These are phyloP conservation scores for Callocephalon fimbriatum DNA, from an alignment of 2,113 vertebrate species.

Conservation along the genomic window DNA sequence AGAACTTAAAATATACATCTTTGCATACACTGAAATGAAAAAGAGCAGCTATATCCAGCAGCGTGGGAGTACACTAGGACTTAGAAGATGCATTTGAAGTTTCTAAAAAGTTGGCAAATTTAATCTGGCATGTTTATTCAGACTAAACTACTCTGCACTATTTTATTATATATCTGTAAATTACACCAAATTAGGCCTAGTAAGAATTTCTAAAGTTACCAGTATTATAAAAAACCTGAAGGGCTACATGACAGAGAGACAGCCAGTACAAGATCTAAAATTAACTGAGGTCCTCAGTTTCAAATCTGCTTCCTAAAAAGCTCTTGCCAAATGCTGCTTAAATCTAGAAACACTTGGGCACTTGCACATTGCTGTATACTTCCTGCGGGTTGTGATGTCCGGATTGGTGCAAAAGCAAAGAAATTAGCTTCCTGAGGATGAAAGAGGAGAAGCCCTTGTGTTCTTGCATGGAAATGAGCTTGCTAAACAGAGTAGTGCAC, in stretches of 20 bases:
- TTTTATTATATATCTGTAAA: not conserved
- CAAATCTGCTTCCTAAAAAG: not conserved
- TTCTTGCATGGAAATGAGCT: fast-evolving
- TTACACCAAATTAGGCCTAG: not conserved
- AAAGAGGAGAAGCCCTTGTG: not conserved
- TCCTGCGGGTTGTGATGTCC: not conserved
- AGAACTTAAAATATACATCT: not conserved
- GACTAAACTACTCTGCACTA: not conserved
- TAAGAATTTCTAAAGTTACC: not conserved
- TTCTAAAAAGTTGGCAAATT: not conserved
- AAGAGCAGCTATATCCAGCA: not conserved
- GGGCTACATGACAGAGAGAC: not conserved
- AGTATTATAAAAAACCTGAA: not conserved
- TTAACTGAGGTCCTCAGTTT: not conserved
- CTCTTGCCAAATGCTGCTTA: not conserved
- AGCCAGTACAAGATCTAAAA: not conserved
- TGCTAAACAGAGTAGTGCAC: not conserved
- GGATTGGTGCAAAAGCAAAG: not conserved
- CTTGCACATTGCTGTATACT: not conserved
- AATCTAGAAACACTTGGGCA: not conserved
- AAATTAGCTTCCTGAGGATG: not conserved
- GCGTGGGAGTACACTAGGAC: not conserved
- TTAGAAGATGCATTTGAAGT: not conserved
- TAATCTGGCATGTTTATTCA: not conserved
- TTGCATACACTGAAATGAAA: not conserved